phyloP scores from a whole-genome alignment of 1,140 invertebrate species.

The Helicoverpa armigera region DNA sequence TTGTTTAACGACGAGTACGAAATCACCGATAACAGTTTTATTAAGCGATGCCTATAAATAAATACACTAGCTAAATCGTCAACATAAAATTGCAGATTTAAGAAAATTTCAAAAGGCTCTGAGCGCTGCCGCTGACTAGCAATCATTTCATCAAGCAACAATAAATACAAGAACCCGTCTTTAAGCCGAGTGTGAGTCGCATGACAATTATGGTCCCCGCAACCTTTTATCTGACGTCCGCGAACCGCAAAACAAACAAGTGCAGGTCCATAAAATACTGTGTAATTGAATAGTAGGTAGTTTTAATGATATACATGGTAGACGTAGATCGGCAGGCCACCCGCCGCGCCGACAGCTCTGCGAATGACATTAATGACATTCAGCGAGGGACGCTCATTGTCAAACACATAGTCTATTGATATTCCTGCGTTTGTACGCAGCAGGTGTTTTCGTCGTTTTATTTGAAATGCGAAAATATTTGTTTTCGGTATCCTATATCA shows the following conservation, averaged over 20 bases:
- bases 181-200: neutral
- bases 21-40: neutral
- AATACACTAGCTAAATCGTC: no score
- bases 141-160: conserved; percentile 6
- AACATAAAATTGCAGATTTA: no score
- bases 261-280: conserved; percentile 18
- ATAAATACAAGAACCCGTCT: neutral
- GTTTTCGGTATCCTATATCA: no score
- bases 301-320: conserved; percentile 39
- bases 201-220: conserved; percentile 18
- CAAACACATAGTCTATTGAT: conserved; percentile 35
- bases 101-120: neutral
- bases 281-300: conserved; percentile 30
- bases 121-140: neutral
- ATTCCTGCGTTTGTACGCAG: conserved; percentile 32
- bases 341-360: conserved; percentile 47
- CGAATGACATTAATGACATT: conserved; percentile 49
- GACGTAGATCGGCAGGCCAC: conserved; percentile 29
- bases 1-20: neutral
- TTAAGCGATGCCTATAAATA: no score
- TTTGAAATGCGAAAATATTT: neutral
- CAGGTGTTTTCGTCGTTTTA: conserved; percentile 14
- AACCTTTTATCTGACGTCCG: conserved; percentile 23
- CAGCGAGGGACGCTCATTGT: conserved; percentile 48
- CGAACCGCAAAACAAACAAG: conserved; percentile 34